Evolutionary conservation across 2,113 vertebrate genomes (phyloP).

Genomic region (Lamprotornis superbus): DNA sequence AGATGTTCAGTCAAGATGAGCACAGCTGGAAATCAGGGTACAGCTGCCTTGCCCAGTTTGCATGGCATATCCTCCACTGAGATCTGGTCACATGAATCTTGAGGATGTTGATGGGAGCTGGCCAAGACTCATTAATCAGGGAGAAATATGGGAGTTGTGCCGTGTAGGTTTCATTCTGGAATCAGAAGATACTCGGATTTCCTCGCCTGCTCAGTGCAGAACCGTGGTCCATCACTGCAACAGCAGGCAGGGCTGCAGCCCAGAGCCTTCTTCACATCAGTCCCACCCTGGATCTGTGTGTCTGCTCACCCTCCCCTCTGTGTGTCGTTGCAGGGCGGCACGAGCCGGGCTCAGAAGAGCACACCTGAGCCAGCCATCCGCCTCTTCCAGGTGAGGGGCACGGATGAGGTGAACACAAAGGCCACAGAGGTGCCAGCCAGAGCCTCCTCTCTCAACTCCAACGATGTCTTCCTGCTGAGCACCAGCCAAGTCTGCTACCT

Average conservation of each 20-base stretch:
- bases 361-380: constrained; percentile 45
- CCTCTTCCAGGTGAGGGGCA: constrained; percentile 88
- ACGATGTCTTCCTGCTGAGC: constrained; percentile 84
- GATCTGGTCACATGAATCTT: background rate
- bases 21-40: background rate
- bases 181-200: background rate
- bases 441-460: constrained; percentile 85
- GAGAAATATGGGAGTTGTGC: background rate
- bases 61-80: background rate
- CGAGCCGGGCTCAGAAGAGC: constrained; percentile 68
- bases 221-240: fast-evolving
- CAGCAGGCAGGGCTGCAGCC: fast-evolving
- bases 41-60: background rate
- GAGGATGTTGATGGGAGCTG: background rate
- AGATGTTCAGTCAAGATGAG: background rate
- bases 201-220: background rate
- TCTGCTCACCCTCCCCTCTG: background rate
- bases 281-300: background rate
- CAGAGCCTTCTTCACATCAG: background rate
- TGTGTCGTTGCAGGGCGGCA: constrained; percentile 77
- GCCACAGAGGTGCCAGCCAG: constrained; percentile 82
- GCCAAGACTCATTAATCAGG: background rate
- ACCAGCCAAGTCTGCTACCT: constrained; percentile 76
- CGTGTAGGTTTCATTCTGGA: background rate
- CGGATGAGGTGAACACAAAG: constrained; percentile 82